Base-by-base conservation (phyloP, 2,113 vertebrate species). In the Limanda limanda region DNA sequence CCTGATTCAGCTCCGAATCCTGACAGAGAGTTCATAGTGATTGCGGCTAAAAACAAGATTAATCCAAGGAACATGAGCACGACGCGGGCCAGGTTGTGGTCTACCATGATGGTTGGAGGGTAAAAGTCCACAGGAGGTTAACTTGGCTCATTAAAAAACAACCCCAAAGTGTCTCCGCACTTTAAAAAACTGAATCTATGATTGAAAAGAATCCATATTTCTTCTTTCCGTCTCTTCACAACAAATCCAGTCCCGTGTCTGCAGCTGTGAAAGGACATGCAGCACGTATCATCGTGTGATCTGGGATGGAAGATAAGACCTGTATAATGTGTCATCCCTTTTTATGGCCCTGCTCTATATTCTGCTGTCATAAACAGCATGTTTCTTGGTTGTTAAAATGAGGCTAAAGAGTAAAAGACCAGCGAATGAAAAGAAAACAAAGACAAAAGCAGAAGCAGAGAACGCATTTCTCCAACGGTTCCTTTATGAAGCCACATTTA, bases 51-150 rank as follows among this genome's bases (percentile, higher is more conserved):
- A 56, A 90, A 86, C 8, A 23, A 27, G 20, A 87, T 11, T 1
- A 93, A 56, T 40, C 82, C 85, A 20, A 82, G 8, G n/a, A 92
- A 51, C 86, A 88, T 86, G 51, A 92, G 72, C 17, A 67, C 68
- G 21, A 86, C 54, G 1, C 84, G 91, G 35, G 45, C 68, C 0
- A 45, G 54, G 45, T 14, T 74, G 52, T 59, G 40, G 21, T 61
- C 68, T 18, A 11, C 78, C 92, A 91, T 90, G 70, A 3, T 71
- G 57, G 0, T 52, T 24, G 35, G 54, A 61, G 51, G 71, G 58
- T 58, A 5, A 78, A 84, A 75, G 47, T 88, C 68, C 77, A 68
- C 61, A 37, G 63, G n/a, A 52, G 1, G 45, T 54, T 40, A 18
- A 57, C 55, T 8, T 45, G 7, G 3, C 54, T 12, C 13, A 45